Evolutionary conservation across 2,113 vertebrate species (phyloP), one percentile per base, ranked within the genome.

Genomic region (Dunckerocampus dactyliophorus): DNA sequence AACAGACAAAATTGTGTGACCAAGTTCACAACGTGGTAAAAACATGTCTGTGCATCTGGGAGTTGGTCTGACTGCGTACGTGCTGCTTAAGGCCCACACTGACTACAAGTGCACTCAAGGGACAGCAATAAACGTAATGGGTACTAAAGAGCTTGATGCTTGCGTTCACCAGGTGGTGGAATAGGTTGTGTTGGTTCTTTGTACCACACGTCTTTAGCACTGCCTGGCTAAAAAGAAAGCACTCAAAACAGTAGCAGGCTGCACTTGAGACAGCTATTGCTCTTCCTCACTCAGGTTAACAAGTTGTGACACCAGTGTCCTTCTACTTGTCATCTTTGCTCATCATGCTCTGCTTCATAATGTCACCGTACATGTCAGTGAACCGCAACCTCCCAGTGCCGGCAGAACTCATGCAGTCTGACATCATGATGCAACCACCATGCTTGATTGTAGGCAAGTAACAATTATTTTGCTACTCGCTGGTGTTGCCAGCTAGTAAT

Each of bases 191-290:
- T 82, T 73, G 71, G n/a, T 77, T 71, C 70, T 60, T 61, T 83
- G 68, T 61, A 75, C 65, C 14, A 3, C 24, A 1, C 65, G 67
- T 77, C 67, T 80, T 65, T 55, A 69, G 75, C 51, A 67, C 46
- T 58, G 82, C 73, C 75, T 62, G 62, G 77, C 62, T 75, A 82
- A 69, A 84, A 85, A 85, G 75, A 83, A 69, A 83, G 71, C 80
- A 74, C 81, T 86, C 72, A 71, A 81, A 80, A 79, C 65, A 65
- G 62, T 82, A 81, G 85, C 84, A 84, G 76, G 84, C 82, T 76
- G 75, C 77, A 87, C 85, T 86, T 82, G 85, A 87, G 84, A 85
- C 76, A 63, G 82, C 77, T 72, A 76, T 87, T 87, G 82, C 85
- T 50, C 28, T 14, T 50, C 60, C 55, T 55, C 73, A 72, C 51